These are phyloP conservation scores for Mactra quadrangularis DNA, from an alignment of 1,140 invertebrate species.

Conservation along the genomic window DNA sequence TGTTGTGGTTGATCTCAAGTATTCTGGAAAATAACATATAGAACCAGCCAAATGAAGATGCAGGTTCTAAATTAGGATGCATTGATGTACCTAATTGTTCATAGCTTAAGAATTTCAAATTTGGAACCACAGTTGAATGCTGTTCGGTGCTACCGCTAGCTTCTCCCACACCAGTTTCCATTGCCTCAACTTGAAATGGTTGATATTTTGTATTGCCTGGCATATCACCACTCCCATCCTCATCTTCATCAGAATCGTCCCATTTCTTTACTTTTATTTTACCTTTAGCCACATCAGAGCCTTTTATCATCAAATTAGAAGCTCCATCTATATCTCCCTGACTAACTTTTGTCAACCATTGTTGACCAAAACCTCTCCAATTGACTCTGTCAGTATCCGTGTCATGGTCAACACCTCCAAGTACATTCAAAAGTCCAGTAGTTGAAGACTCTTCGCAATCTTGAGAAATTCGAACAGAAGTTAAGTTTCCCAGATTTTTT, in stretches of 20 bases:
- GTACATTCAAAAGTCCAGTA: constrained; percentile 1
- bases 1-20: not conserved
- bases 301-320: not conserved
- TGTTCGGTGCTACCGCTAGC: too few species aligned
- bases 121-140: not conserved
- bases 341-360: not conserved
- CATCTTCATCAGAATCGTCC: too few species aligned
- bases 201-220: not conserved
- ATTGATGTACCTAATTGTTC: not conserved
- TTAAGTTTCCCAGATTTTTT: not conserved
- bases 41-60: constrained; percentile 9
- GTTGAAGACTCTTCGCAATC: not conserved
- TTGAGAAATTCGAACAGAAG: not conserved
- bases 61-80: not conserved
- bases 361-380: not conserved
- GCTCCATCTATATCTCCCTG: not conserved
- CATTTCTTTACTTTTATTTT: not conserved
- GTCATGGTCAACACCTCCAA: not conserved
- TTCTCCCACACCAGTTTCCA: not conserved
- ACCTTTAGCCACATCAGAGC: not conserved
- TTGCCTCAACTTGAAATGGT: not conserved
- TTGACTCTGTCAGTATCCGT: not conserved
- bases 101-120: constrained; percentile 26
- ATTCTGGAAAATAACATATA: constrained; percentile 2
- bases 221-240: not conserved